These are phyloP conservation scores for Temnothorax ravouxi DNA, from an alignment of 2,888 invertebrate genomes.

Conservation along the genomic window DNA sequence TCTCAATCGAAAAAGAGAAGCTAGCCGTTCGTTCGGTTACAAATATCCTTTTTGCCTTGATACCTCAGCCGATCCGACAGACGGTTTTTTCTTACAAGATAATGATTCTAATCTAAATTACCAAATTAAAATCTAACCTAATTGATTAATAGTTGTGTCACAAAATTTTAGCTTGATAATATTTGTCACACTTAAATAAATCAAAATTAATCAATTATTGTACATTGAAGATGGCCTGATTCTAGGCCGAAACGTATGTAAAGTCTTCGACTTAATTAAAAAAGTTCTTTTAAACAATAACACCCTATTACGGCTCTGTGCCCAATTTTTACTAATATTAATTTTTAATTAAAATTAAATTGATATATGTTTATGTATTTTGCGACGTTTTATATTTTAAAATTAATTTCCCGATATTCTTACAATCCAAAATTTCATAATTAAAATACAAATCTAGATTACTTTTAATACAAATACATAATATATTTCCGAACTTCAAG, in stretches of 20 bases:
- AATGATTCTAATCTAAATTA: background rate
- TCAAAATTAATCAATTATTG: background rate
- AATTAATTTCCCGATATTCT: background rate
- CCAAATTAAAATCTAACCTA: background rate
- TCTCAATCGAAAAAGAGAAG: constrained; percentile 22
- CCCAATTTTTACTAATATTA: too few species aligned
- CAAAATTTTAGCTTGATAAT: background rate
- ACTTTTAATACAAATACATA: background rate
- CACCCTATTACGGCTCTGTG: too few species aligned
- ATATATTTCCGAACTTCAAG: background rate
- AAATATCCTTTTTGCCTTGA: background rate
- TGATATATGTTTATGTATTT: background rate
- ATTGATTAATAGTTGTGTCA: background rate
- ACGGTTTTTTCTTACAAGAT: background rate
- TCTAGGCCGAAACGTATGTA: too few species aligned
- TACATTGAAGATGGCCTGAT: too few species aligned
- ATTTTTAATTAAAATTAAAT: background rate
- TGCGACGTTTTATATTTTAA: background rate
- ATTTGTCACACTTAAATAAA: background rate
- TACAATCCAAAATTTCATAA: background rate
- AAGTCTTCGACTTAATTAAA: too few species aligned
- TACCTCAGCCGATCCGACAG: background rate
- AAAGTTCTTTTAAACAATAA: too few species aligned
- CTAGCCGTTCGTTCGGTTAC: background rate
- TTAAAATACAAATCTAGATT: background rate